These are phyloP conservation scores for Bettongia penicillata DNA, from an alignment of 2,113 vertebrate species.

Conservation along the genomic window DNA sequence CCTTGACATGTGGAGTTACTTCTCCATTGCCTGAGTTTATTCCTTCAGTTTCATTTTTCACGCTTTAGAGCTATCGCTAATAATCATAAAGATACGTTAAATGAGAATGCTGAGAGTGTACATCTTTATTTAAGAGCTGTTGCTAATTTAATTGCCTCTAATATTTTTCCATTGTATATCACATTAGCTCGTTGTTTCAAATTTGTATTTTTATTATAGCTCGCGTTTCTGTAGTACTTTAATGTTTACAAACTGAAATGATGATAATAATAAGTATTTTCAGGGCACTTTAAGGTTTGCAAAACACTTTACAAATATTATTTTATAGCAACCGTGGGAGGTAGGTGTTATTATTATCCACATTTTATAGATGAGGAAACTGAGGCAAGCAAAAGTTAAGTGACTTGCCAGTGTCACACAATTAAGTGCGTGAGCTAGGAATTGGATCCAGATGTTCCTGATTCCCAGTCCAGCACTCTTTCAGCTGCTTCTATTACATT, in stretches of 20 bases:
- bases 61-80: not conserved
- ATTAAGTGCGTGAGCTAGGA: not conserved
- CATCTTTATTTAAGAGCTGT: not conserved
- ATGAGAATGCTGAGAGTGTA: not conserved
- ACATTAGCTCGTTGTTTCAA: not conserved
- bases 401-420: not conserved
- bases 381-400: not conserved
- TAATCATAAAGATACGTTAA: not conserved
- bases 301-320: not conserved
- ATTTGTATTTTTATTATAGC: not conserved
- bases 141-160: not conserved
- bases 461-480: not conserved
- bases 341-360: not conserved
- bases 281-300: not conserved
- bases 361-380: not conserved
- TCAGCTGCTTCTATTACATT: not conserved
- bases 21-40: not conserved
- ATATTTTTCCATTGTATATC: not conserved
- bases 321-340: not conserved
- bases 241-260: not conserved
- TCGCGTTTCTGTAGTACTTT: not conserved
- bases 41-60: not conserved
- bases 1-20: not conserved
- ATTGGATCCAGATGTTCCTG: not conserved
- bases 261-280: not conserved